Percentiles rank a stretch among this genome's conserved stretches.
These are phyloP conservation scores for Pristiophorus japonicus DNA, from an alignment of 2,113 vertebrate genomes.

Conservation along the genomic window DNA sequence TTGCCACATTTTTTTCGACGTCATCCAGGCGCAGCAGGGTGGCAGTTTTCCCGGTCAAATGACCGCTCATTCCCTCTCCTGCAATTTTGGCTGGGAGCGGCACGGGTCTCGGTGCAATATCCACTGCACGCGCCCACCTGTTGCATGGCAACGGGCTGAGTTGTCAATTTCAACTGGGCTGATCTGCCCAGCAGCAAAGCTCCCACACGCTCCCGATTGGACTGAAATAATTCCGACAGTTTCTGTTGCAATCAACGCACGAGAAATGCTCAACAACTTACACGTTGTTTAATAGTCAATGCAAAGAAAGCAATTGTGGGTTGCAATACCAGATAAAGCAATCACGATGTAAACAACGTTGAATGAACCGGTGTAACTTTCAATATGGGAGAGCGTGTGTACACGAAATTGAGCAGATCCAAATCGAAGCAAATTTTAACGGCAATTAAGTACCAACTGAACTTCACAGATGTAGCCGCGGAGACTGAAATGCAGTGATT, in stretches of 20 bases:
- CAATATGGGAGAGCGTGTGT: not conserved
- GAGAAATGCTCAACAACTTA: not conserved
- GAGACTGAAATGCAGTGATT: not conserved
- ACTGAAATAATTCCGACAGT: not conserved
- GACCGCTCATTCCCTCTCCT: slow-evolving; percentile 45
- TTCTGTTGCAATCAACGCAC: not conserved
- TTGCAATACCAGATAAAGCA: no score
- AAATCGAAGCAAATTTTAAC: not conserved
- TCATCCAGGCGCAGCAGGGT: not conserved
- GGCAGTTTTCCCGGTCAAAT: slow-evolving; percentile 51
- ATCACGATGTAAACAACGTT: not conserved
- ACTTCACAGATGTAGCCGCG: not conserved
- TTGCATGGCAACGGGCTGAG: slow-evolving; percentile 40
- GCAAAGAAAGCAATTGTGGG: not conserved
- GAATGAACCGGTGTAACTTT: not conserved
- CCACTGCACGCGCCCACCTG: slow-evolving; percentile 36
- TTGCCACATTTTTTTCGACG: slow-evolving; percentile 35
- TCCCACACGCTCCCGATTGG: not conserved
- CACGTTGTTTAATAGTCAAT: not conserved
- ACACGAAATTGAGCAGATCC: not conserved
- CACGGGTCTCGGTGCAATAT: not conserved
- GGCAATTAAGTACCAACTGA: not conserved
- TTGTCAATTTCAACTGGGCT: not conserved
- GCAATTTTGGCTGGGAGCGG: not conserved
- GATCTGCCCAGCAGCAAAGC: not conserved